Conservation (phyloP, 2,797 vertebrate genomes). For the Anolis apletophallus region DNA sequence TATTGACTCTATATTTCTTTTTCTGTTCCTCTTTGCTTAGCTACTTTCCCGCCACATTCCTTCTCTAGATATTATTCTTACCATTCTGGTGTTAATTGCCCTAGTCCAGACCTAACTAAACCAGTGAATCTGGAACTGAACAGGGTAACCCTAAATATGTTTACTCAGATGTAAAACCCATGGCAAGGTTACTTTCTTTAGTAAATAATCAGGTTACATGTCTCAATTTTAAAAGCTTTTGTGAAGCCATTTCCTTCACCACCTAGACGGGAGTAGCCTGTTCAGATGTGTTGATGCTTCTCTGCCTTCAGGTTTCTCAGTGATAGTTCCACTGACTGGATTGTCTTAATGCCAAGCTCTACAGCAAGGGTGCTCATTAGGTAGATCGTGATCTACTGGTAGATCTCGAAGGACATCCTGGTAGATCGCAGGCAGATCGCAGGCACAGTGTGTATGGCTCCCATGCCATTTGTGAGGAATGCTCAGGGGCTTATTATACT, state of each 20-base stretch:
- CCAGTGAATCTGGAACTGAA: background rate
- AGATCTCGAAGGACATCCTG: no score
- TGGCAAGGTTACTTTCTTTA: background rate
- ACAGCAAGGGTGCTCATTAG: no score
- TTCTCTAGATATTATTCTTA: conserved; percentile 51
- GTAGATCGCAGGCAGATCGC: no score
- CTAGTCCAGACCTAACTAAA: background rate
- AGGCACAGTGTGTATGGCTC: no score
- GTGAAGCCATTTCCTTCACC: background rate
- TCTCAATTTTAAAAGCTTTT: background rate
- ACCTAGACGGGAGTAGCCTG: no score
- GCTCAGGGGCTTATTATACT: no score
- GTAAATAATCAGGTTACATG: background rate
- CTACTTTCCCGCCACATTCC: conserved; percentile 45
- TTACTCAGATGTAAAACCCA: background rate
- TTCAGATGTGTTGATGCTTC: background rate
- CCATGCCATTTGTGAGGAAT: no score
- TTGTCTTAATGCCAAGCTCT: background rate
- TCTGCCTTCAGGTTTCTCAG: background rate
- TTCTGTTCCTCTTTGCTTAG: conserved; percentile 22
- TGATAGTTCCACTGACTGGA: background rate
- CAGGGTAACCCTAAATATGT: background rate
- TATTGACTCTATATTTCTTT: conserved; percentile 47
- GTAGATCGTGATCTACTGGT: no score
- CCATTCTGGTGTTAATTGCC: conserved; percentile 40